A percentile compares a stretch with the other conserved stretches of the same genome.
Conservation (phyloP, 2,113 vertebrate genomes). For the Passer domesticus region DNA sequence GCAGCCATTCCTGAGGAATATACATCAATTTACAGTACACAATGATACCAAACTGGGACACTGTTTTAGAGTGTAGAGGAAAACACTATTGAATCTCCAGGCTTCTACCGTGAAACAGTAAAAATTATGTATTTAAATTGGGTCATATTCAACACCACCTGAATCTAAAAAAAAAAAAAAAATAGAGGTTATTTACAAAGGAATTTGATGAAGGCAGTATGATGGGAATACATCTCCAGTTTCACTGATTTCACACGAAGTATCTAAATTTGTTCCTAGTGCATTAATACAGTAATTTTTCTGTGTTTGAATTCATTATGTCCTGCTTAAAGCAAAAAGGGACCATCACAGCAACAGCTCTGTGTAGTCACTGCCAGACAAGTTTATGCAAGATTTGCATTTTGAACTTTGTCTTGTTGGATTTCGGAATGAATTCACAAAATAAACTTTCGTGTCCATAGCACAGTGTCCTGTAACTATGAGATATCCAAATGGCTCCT, state of each 20-base stretch:
- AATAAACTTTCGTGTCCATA: not conserved
- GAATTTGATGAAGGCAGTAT: not conserved
- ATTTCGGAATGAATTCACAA: not conserved
- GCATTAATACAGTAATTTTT: not conserved
- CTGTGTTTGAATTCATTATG: not conserved
- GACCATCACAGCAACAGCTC: not conserved
- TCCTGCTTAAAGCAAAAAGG: not conserved
- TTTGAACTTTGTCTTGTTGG: not conserved
- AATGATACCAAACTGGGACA: not conserved
- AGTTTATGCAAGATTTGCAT: rapidly evolving
- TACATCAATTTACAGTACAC: not conserved
- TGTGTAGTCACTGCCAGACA: not conserved
- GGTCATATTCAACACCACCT: not conserved
- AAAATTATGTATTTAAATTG: not conserved
- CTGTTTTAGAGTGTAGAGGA: not conserved
- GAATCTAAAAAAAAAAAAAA: not conserved
- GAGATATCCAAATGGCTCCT: rapidly evolving
- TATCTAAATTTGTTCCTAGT: not conserved
- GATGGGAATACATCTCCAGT: not conserved
- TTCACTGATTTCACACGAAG: not conserved
- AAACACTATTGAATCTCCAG: not conserved
- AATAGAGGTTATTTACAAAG: not conserved
- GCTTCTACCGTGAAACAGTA: not conserved
- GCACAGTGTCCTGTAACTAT: not conserved
- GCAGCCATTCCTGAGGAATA: not conserved